A percentile compares a stretch with the other conserved stretches of the same genome.
phyloP scores from a whole-genome alignment of 2,888 invertebrate genomes.

The Unio pictorum region DNA sequence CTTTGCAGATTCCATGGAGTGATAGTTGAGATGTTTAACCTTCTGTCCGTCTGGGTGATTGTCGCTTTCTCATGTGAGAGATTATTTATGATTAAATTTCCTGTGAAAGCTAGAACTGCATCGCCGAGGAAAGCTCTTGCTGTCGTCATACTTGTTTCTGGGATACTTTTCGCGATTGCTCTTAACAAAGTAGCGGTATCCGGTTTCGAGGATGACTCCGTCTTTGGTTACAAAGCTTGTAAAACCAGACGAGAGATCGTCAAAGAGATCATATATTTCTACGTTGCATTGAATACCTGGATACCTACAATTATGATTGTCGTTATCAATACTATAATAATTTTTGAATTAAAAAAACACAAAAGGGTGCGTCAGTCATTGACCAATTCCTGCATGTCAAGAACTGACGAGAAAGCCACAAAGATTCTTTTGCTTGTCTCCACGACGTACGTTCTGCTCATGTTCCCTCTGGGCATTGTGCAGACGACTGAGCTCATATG shows the following conservation, averaged over 20 bases:
- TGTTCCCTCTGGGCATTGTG: conserved; percentile 52
- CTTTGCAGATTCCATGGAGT: conserved; percentile 56
- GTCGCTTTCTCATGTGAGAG: conserved; percentile 52
- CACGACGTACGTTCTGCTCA: conserved; percentile 44
- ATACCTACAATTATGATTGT: conserved; percentile 47
- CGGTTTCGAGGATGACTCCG: conserved; percentile 56
- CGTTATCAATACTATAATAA: conserved; percentile 36
- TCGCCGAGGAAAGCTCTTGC: conserved; percentile 37
- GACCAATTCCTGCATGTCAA: conserved; percentile 35
- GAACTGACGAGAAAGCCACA: conserved; percentile 48
- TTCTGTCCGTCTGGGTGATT: conserved; percentile 52
- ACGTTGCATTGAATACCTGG: conserved; percentile 57
- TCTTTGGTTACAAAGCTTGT: conserved; percentile 56
- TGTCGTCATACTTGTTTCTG: conserved; percentile 31
- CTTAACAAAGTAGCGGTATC: conserved; percentile 54
- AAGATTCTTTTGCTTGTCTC: conserved; percentile 44
- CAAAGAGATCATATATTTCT: conserved; percentile 50
- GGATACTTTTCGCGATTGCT: conserved; percentile 37
- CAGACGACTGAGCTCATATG: conserved; percentile 50
- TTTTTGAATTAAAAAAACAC: conserved; percentile 33
- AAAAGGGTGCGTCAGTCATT: conserved; percentile 28
- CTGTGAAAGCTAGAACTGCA: conserved; percentile 40
- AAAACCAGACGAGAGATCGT: conserved; percentile 45
- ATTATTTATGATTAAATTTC: conserved; percentile 48
- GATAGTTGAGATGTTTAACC: conserved; percentile 52